Evolutionary conservation across 2,888 invertebrate genomes (phyloP).

Genomic region (Ormyrus nitidulus): DNA sequence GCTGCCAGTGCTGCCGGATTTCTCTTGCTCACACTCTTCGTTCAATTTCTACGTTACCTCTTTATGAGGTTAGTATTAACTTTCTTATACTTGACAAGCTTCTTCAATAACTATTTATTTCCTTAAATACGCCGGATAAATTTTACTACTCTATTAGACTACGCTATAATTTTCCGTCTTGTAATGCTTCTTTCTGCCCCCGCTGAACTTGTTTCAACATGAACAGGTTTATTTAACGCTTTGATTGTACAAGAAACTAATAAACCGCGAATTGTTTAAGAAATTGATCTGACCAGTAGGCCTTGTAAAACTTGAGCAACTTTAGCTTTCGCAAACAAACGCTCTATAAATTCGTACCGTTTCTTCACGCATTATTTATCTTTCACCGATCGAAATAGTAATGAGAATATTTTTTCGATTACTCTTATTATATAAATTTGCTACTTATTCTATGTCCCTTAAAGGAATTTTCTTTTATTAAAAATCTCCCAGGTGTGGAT

Average conservation of each 20-base stretch:
- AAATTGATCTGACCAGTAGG: too few species aligned
- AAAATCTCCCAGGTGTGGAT: slow-evolving; percentile 81
- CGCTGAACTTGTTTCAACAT: too few species aligned
- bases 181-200: background rate
- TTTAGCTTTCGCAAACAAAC: background rate
- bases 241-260: too few species aligned
- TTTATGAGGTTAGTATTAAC: slow-evolving; percentile 81
- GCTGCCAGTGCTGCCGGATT: slow-evolving; percentile 87
- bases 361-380: too few species aligned
- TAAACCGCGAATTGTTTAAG: too few species aligned
- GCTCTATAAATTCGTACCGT: too few species aligned
- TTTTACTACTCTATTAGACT: background rate
- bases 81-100: background rate
- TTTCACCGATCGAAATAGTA: too few species aligned
- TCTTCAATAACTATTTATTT: background rate
- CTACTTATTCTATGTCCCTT: background rate
- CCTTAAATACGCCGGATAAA: too few species aligned
- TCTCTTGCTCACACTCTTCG: slow-evolving; percentile 86
- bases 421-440: background rate
- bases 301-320: too few species aligned
- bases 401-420: too few species aligned
- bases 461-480: slow-evolving; percentile 17
- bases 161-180: background rate
- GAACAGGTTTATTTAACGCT: too few species aligned
- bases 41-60: slow-evolving; percentile 85